These are phyloP conservation scores for Holocentrus rufus DNA, from an alignment of 2,797 vertebrate genomes.

Conservation along the genomic window DNA sequence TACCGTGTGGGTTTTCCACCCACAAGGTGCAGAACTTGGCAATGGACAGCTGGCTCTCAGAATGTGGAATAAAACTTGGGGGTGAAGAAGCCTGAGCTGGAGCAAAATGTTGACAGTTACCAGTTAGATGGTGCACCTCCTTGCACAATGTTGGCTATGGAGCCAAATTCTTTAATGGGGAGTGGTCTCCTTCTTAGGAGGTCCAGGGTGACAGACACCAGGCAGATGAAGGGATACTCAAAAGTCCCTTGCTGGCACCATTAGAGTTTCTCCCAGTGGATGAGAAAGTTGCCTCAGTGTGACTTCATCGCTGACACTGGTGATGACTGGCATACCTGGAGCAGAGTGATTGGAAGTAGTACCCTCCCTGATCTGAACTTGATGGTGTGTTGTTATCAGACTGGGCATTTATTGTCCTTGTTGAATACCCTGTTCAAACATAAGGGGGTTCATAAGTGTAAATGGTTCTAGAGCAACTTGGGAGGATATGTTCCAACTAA, in stretches of 20 bases:
- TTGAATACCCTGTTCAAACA: no score
- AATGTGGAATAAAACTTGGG: slow-evolving; percentile 9
- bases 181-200: slow-evolving; percentile 38
- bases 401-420: no score
- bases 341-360: no score
- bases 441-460: no score
- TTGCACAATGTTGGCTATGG: slow-evolving; percentile 37
- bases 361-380: no score
- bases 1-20: no score
- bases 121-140: slow-evolving; percentile 49
- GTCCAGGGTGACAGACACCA: slow-evolving; percentile 41
- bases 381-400: no score
- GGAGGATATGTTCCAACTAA: no score
- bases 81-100: slow-evolving; percentile 22
- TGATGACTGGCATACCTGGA: no score
- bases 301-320: background rate
- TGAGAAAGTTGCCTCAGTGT: slow-evolving; percentile 44
- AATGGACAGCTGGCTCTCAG: background rate
- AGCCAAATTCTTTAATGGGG: slow-evolving; percentile 42
- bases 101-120: slow-evolving; percentile 34
- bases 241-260: slow-evolving; percentile 42
- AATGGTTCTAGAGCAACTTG: no score
- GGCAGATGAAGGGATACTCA: slow-evolving; percentile 39
- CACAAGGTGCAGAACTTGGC: background rate
- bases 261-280: slow-evolving; percentile 52